phyloP scores from a whole-genome alignment of 2,888 invertebrate species.

The Eumerus sabulonum region DNA sequence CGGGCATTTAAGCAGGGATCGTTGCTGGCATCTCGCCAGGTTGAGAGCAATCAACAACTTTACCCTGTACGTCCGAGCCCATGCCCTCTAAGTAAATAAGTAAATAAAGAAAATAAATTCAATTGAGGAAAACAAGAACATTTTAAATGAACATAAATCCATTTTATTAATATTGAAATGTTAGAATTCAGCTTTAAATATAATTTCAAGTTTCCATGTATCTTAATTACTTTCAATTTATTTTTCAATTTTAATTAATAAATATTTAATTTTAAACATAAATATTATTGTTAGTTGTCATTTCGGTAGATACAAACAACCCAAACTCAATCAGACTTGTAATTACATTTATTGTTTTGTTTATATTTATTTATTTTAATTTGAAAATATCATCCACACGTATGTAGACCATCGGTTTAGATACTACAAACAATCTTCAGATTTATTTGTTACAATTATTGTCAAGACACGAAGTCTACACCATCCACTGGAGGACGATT shows the following conservation, averaged over 20 bases:
- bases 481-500: too few species aligned
- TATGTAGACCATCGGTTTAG: too few species aligned
- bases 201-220: constrained; percentile 24
- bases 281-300: constrained; percentile 1
- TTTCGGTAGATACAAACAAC: constrained; percentile 44
- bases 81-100: too few species aligned
- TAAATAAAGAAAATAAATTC: too few species aligned
- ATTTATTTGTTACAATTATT: too few species aligned
- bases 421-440: constrained; percentile 2
- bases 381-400: too few species aligned
- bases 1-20: too few species aligned
- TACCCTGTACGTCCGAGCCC: too few species aligned
- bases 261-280: constrained; percentile 13
- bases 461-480: constrained; percentile 52
- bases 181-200: constrained; percentile 9
- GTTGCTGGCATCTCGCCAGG: too few species aligned
- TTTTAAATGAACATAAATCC: not conserved
- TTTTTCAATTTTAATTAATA: constrained; percentile 23
- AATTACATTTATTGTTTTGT: constrained; percentile 29
- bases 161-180: constrained; percentile 26
- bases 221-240: constrained; percentile 18
- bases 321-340: constrained; percentile 53
- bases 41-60: too few species aligned
- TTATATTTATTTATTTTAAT: constrained; percentile 20
- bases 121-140: too few species aligned